Evolutionary conservation across 2,113 vertebrate genomes (phyloP).

Genomic region (Myotis brandtii): DNA sequence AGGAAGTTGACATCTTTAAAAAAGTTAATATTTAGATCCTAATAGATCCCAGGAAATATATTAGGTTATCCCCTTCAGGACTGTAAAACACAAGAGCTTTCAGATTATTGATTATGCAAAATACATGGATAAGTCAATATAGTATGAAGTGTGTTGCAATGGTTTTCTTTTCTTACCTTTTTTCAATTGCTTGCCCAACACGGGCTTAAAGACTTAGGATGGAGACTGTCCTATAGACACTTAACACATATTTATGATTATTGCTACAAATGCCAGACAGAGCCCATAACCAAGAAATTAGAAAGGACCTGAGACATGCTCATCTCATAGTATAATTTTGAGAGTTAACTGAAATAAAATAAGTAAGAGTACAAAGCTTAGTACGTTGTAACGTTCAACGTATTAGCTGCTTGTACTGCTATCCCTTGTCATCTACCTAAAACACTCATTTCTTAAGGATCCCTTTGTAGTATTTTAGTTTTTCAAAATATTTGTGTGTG

Average conservation of each 20-base stretch:
- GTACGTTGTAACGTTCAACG: not conserved
- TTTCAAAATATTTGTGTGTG: not conserved
- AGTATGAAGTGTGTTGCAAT: not conserved
- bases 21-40: not conserved
- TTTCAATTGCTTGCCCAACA: not conserved
- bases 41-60: conserved; percentile 3
- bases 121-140: not conserved
- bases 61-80: not conserved
- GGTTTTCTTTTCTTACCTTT: conserved; percentile 15
- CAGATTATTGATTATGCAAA: not conserved
- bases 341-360: conserved; percentile 17
- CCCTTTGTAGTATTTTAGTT: not conserved
- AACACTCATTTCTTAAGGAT: not conserved
- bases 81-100: not conserved
- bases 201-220: not conserved
- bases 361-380: not conserved
- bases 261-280: not conserved
- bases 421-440: not conserved
- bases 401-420: not conserved
- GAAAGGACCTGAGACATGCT: not conserved
- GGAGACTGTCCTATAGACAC: not conserved
- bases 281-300: not conserved
- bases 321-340: not conserved
- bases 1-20: not conserved
- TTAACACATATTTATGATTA: not conserved